Evolutionary conservation across 2,797 vertebrate genomes (phyloP).

Genomic region (Lophotriccus pileatus): DNA sequence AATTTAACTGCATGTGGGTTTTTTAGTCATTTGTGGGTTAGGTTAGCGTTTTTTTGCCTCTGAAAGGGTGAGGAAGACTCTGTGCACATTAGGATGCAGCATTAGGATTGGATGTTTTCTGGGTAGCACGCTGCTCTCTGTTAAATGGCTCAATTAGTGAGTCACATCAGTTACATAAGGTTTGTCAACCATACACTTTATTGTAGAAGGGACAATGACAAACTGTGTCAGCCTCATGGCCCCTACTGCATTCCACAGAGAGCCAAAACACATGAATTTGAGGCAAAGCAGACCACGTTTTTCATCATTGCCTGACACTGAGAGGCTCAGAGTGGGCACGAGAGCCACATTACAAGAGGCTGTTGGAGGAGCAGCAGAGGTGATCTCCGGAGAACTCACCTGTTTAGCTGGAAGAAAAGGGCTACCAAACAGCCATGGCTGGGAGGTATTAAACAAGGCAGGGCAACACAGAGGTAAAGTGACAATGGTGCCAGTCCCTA

Average conservation of each 20-base stretch:
- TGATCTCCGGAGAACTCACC: not conserved
- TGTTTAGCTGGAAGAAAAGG: not conserved
- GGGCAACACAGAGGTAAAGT: not conserved
- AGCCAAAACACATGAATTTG: not conserved
- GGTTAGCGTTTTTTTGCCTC: not conserved
- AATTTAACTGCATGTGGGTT: fast-evolving
- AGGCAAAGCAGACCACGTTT: not conserved
- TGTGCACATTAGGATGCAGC: slow-evolving; percentile 54
- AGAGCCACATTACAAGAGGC: not conserved
- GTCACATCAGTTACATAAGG: not conserved
- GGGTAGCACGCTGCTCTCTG: slow-evolving; percentile 30
- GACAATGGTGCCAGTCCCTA: not conserved
- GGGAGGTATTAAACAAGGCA: not conserved
- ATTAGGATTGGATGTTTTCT: slow-evolving; percentile 58
- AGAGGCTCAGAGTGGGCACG: not conserved
- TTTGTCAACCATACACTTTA: slow-evolving; percentile 38
- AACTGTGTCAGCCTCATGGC: not conserved
- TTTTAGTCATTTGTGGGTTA: not conserved
- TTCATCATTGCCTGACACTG: not conserved
- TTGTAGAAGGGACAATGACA: slow-evolving; percentile 41
- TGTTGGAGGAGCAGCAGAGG: slow-evolving; percentile 33
- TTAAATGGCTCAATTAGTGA: slow-evolving; percentile 72
- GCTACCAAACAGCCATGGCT: not conserved
- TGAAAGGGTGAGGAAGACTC: slow-evolving; percentile 9
- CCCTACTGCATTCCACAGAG: not conserved